Base-by-base conservation (phyloP, 2,888 invertebrate species). In the Dryobotodes eremita region DNA sequence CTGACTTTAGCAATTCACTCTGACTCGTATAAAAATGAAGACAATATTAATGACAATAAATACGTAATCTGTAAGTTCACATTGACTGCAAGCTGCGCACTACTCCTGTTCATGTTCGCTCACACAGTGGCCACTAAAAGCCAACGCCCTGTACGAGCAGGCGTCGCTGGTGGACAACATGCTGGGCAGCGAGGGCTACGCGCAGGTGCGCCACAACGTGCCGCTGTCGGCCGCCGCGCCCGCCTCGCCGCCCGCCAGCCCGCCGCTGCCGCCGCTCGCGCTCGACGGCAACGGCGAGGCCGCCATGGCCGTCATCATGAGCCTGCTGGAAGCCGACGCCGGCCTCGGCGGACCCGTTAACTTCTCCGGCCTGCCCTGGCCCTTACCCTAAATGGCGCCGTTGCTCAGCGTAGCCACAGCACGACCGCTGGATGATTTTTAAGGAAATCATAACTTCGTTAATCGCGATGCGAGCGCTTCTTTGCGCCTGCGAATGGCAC, bases 301-400 rank as follows among this genome's bases (percentile, higher is more conserved):
- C 5, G 98, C 98, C 10, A 99, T 99, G 98, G 98, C 99, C 1
- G 98, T 99, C 86, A 98, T 99, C 89, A 99, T 99, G 99, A 98
- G 98, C 93, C 97, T 99, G 46, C 95, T 99, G 66, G 99, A 99
- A 94, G 99, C 98, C 0, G 99, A 99, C 93, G 98, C 98, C 0
- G 99, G 99, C 0, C 97, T 99, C 53, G 99, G 98, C 7, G 98
- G 98, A 0, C 98, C 98, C 0, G 98, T 98, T 59, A 99, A 99
- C 95, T 98, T 98, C 94, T 98, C 98, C 15, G 98, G 98, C 53
- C 95, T 99, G 42, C 98, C 99, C 0, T 99, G 99, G 99, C 98
- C 98, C 0, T 96, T 98, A 73, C 98, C 98, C 36, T 98, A 88
- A 50, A 31, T 10, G 2, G 4, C 20, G 23, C 11, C 53, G 13